Percentiles rank a stretch among this genome's conserved stretches.
phyloP scores from a whole-genome alignment of 2,113 vertebrate genomes.

The Rhea pennata region DNA sequence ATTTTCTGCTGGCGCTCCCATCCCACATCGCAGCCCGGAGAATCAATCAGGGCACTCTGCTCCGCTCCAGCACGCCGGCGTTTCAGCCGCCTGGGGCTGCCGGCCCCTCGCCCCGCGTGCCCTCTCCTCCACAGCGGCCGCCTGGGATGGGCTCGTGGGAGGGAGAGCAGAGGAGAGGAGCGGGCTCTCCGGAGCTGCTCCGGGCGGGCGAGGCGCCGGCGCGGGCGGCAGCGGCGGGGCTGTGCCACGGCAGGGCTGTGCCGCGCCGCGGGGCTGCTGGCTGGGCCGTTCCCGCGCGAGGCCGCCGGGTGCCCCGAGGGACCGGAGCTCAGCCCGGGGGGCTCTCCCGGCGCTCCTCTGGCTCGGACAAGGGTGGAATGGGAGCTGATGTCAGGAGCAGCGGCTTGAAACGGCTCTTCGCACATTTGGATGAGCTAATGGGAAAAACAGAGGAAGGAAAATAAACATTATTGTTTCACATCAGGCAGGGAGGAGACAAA shows the following conservation, averaged over 20 bases:
- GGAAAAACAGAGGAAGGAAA: conserved; percentile 64
- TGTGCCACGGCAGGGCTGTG: too few relatives aligned
- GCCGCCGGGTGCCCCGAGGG: background rate
- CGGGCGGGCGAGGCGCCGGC: background rate
- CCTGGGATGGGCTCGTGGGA: background rate
- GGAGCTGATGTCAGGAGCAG: background rate
- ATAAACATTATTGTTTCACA: conserved; percentile 71
- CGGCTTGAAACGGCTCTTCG: conserved; percentile 28
- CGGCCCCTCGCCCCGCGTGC: background rate
- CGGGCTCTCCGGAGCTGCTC: too few relatives aligned
- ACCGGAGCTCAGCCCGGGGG: fast-evolving
- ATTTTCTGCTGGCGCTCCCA: conserved; percentile 72
- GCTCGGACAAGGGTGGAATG: background rate
- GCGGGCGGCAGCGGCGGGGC: background rate
- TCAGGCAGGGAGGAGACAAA: conserved; percentile 68
- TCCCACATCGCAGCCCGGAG: conserved; percentile 60
- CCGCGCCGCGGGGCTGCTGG: too few relatives aligned
- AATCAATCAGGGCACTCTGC: conserved; percentile 65
- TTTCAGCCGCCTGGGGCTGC: conserved; percentile 50
- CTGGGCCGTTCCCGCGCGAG: too few relatives aligned
- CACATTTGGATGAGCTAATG: conserved; percentile 67
- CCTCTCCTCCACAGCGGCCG: background rate
- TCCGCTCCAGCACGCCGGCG: conserved; percentile 53
- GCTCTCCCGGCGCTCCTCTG: background rate
- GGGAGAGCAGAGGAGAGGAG: background rate